phyloP scores from a whole-genome alignment of 2,797 vertebrate species.

The Lepilemur septentrionalis region DNA sequence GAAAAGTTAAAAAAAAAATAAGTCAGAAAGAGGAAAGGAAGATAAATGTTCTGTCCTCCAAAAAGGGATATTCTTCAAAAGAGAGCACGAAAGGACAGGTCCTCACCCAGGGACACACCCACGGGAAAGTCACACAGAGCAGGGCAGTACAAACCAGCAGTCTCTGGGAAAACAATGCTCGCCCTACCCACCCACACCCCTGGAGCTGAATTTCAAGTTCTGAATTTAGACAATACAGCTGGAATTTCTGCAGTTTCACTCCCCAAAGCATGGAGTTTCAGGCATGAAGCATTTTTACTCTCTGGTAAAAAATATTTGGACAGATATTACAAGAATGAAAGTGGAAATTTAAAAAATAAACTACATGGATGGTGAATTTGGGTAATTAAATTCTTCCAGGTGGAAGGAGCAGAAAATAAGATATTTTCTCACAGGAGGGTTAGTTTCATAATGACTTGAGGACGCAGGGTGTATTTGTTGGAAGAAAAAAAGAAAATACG shows the following conservation, averaged over 20 bases:
- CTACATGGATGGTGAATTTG: background rate
- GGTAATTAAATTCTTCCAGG: background rate
- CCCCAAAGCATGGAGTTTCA: background rate
- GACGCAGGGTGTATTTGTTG: background rate
- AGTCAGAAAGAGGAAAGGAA: background rate
- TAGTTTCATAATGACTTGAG: background rate
- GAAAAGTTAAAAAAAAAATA: background rate
- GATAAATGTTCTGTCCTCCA: background rate
- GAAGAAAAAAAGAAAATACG: background rate
- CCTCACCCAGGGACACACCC: background rate
- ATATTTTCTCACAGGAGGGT: background rate
- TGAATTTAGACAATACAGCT: slow-evolving; percentile 42
- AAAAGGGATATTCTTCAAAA: background rate
- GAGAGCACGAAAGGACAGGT: background rate
- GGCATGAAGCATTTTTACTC: background rate
- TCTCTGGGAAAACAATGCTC: slow-evolving; percentile 30
- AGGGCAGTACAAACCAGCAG: background rate
- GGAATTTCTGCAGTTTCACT: slow-evolving; percentile 15
- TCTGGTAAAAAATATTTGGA: background rate
- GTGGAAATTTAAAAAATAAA: background rate
- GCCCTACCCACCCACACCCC: slow-evolving; percentile 33
- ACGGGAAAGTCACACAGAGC: background rate
- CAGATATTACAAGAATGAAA: background rate
- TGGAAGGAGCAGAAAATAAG: background rate
- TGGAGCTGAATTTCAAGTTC: slow-evolving; percentile 44